Base-by-base conservation (phyloP, 2,888 invertebrate species). In the Liopterus haemorrhoidalis region DNA sequence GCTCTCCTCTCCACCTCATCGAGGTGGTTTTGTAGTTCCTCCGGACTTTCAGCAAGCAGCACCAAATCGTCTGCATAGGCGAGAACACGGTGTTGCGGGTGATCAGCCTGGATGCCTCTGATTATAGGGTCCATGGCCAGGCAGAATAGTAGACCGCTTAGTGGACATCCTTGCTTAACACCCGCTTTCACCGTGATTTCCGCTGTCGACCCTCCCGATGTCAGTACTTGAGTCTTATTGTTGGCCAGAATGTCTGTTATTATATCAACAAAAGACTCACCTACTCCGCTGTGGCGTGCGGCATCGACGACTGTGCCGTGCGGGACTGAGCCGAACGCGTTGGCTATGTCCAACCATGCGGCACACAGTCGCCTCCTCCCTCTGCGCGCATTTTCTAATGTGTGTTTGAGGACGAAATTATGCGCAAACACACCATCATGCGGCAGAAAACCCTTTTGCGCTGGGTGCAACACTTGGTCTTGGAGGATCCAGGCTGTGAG, bases 321-420 rank as follows among this genome's bases (percentile, higher is more conserved):
- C n/a, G 65, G 62, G 2, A 67, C 47, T 3, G 61, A 61, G 0
- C 59, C 61, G 46, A 67, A 65, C 1, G 67, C 66, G 21, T 67
- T 68, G 4, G 59, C 44, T 3, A 66, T 48, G 43, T 68, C 64
- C 31, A 67, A 42, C 60, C 63, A 66, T 3, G 62, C 60, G 1
- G 65, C 51, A 6, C 53, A 54, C 5, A 28, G 12, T 9, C 18
- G n/a, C 21, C 22, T 30, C 8, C 39, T 21, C 3, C 21, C 39
- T 4, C 39, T 59, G 12, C 43, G 41, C 5, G 57, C 53, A 30
- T 57, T 57, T 2, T 50, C 48, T 1, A 59, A 44, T 19, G 54
- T 50, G 18, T 57, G 53, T 52, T 61, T 60, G 12, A 64, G 42
- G 28, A 59, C 50, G 49, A 58, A 66, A 47, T 63, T 65, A 46